phyloP scores from a whole-genome alignment of 1,140 invertebrate genomes.

The Macrobrachium rosenbergii region DNA sequence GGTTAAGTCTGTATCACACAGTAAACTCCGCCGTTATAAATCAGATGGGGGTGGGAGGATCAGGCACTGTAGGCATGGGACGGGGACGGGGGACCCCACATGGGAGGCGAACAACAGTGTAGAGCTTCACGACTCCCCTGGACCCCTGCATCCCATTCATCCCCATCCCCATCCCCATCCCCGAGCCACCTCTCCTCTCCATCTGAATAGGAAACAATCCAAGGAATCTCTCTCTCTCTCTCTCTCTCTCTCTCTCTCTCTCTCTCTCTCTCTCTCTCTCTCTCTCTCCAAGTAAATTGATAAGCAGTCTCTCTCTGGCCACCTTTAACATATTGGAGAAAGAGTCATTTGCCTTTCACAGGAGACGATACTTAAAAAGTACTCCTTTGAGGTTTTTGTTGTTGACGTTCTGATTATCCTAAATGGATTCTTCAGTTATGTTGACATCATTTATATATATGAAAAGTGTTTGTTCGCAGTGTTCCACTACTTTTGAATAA shows the following conservation, averaged over 20 bases:
- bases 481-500: no score
- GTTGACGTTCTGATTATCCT: no score
- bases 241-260: constrained; percentile 9
- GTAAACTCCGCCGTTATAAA: neutral
- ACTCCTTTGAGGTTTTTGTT: no score
- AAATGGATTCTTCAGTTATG: no score
- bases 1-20: no score
- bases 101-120: neutral
- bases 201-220: no score
- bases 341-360: neutral
- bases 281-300: neutral
- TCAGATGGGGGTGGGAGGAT: neutral
- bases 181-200: no score
- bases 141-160: neutral
- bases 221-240: no score
- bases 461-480: no score
- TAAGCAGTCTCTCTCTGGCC: neutral
- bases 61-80: neutral
- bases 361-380: no score
- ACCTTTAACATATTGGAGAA: neutral
- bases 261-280: constrained; percentile 14
- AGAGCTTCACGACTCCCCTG: neutral
- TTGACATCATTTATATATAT: no score
- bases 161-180: neutral
- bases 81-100: neutral